These are phyloP conservation scores for Cecidostiba fungosa DNA, from an alignment of 2,888 invertebrate species.

Conservation along the genomic window DNA sequence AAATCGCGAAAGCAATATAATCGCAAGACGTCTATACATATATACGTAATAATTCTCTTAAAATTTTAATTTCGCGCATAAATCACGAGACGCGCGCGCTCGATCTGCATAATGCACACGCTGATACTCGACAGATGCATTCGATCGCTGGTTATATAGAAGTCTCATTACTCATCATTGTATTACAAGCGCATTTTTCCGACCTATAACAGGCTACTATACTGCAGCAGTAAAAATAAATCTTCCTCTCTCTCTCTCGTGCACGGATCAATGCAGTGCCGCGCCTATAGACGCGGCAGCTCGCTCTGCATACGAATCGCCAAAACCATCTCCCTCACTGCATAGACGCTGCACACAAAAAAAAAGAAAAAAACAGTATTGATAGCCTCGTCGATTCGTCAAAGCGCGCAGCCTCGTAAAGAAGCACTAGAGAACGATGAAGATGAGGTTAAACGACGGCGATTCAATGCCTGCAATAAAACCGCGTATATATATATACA, in stretches of 20 bases:
- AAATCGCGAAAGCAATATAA: neutral
- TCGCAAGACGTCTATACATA: neutral
- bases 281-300: neutral
- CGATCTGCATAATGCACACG: neutral
- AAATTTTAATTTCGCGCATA: constrained; percentile 7
- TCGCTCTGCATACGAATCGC: constrained; percentile 5
- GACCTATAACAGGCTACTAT: neutral
- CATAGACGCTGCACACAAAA: neutral
- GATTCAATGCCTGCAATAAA: constrained; percentile 51
- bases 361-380: neutral
- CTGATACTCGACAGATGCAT: neutral
- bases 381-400: neutral
- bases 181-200: constrained; percentile 3
- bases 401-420: constrained; percentile 4
- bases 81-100: neutral
- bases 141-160: neutral
- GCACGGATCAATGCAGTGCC: neutral
- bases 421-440: neutral
- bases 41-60: neutral
- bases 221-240: neutral
- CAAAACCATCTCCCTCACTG: neutral
- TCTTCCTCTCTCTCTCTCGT: neutral
- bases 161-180: neutral
- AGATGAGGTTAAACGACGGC: constrained; percentile 42
- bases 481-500: constrained; percentile 5